Conservation (phyloP, 2,888 invertebrate species). For the Tetragonula carbonaria region DNA sequence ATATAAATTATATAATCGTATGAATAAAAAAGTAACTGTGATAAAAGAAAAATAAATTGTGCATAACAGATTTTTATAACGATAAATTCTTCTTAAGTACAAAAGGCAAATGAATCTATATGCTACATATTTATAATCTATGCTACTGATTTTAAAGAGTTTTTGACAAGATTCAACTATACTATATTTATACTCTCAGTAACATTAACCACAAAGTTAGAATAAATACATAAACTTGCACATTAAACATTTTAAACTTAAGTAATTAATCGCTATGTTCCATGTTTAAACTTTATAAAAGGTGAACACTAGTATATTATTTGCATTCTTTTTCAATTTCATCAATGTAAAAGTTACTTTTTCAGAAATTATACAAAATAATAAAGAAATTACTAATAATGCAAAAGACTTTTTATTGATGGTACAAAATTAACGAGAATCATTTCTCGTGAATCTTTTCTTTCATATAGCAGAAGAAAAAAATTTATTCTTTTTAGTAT, state of each 20-base stretch:
- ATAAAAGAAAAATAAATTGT: background rate
- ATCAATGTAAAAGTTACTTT: constrained; percentile 12
- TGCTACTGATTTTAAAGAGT: constrained; percentile 16
- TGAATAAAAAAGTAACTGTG: constrained; percentile 6
- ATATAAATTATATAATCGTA: background rate
- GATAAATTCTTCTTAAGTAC: constrained; percentile 19
- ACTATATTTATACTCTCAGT: constrained; percentile 31
- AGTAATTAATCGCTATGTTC: constrained; percentile 9
- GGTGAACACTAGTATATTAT: constrained; percentile 16
- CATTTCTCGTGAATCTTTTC: background rate
- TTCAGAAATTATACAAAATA: constrained; percentile 43
- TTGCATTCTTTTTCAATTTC: constrained; percentile 15
- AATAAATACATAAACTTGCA: constrained; percentile 34
- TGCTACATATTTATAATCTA: constrained; percentile 23
- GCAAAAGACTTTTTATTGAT: background rate
- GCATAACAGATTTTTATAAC: background rate
- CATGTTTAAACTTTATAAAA: constrained; percentile 25
- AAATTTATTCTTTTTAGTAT: constrained; percentile 11
- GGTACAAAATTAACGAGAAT: constrained; percentile 17
- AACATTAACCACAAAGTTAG: constrained; percentile 47
- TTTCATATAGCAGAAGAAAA: constrained; percentile 4
- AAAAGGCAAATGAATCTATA: constrained; percentile 26
- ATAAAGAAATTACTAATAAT: constrained; percentile 20
- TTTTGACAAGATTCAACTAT: constrained; percentile 38
- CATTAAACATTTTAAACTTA: constrained; percentile 28